Conservation (phyloP, 1,140 invertebrate species). For the Lepidotrigona ventralis region DNA sequence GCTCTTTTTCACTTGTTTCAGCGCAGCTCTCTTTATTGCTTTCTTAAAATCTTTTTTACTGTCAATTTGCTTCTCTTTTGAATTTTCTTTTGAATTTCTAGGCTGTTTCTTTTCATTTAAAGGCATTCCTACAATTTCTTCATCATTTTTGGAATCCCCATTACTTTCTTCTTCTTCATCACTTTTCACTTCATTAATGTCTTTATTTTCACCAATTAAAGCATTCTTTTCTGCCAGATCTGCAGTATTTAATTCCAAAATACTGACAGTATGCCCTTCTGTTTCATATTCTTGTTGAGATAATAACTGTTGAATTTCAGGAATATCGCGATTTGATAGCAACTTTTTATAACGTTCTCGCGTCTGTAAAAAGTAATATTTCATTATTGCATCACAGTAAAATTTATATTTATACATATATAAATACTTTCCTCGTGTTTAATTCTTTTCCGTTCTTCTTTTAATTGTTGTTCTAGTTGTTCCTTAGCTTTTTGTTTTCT, state of each 20-base stretch:
- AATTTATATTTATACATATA: background rate
- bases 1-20: conserved; percentile 86
- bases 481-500: conserved; percentile 86
- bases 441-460: conserved; percentile 87
- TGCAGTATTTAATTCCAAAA: conserved; percentile 85
- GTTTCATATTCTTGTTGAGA: conserved; percentile 85
- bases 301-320: conserved; percentile 84
- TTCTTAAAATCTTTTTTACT: conserved; percentile 84
- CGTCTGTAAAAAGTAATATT: conserved; percentile 75
- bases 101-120: conserved; percentile 72
- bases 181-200: conserved; percentile 78
- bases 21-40: conserved; percentile 84
- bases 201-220: conserved; percentile 86
- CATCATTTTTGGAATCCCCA: conserved; percentile 65
- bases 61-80: conserved; percentile 73
- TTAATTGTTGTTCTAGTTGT: conserved; percentile 84
- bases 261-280: conserved; percentile 87
- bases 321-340: conserved; percentile 83
- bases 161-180: conserved; percentile 73
- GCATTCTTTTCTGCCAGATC: conserved; percentile 84
- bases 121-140: conserved; percentile 82
- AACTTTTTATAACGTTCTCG: conserved; percentile 84
- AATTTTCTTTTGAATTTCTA: conserved; percentile 50
- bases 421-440: conserved; percentile 83
- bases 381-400: background rate